These are phyloP conservation scores for Emmelina monodactyla DNA, from an alignment of 2,888 invertebrate genomes.

Conservation along the genomic window DNA sequence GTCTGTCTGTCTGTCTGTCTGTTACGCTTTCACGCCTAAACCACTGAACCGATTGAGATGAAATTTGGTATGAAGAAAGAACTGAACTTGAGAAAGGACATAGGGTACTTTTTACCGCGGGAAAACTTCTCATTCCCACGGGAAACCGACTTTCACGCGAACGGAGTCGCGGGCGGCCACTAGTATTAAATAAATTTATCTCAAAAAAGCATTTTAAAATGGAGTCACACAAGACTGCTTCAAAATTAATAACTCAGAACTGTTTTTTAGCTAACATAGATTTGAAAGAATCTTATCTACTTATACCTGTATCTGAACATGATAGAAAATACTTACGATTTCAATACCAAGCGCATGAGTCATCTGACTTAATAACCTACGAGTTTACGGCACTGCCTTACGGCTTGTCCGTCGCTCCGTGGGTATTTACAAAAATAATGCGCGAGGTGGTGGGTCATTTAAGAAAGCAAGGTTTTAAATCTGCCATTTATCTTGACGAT, in stretches of 20 bases:
- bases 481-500: slow-evolving; percentile 5
- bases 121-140: no score
- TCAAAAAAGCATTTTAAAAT: slow-evolving; percentile 15
- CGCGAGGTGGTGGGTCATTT: slow-evolving; percentile 2
- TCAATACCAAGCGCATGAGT: not conserved
- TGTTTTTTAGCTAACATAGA: slow-evolving; percentile 7
- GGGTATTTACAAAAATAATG: slow-evolving; percentile 6
- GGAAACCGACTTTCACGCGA: no score
- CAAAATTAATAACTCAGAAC: slow-evolving; percentile 7
- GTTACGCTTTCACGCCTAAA: no score
- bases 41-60: no score
- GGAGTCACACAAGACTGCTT: slow-evolving; percentile 12
- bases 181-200: slow-evolving; percentile 13
- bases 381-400: slow-evolving; percentile 6
- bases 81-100: no score
- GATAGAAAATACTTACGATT: slow-evolving; percentile 4
- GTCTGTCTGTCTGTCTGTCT: no score
- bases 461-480: slow-evolving; percentile 3
- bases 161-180: no score
- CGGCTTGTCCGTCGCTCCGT: slow-evolving; percentile 3
- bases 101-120: no score
- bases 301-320: not conserved
- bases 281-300: slow-evolving; percentile 3
- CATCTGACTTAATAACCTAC: not conserved
- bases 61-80: no score